Evolutionary conservation across 2,113 vertebrate species (phyloP).

Genomic region (Ictidomys tridecemlineatus): DNA sequence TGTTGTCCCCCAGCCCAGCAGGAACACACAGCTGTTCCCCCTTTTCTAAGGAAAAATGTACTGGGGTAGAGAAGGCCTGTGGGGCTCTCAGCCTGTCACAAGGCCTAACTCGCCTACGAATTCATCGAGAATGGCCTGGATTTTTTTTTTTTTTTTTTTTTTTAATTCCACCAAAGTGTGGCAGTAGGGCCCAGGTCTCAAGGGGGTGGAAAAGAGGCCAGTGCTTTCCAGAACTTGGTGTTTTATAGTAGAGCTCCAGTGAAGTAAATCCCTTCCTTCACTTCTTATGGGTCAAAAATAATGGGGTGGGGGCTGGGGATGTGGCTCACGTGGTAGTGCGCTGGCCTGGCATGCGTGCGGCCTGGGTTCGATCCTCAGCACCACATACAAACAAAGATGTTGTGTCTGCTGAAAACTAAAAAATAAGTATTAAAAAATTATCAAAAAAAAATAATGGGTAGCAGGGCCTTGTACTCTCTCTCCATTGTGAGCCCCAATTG

Average conservation of each 20-base stretch:
- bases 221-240: neutral
- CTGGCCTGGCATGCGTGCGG: too few species aligned
- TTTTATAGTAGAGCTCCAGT: neutral
- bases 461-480: fast-evolving
- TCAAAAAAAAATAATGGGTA: neutral
- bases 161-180: neutral
- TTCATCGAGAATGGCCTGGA: neutral
- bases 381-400: too few species aligned
- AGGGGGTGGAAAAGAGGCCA: neutral
- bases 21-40: neutral
- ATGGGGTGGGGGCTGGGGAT: too few species aligned
- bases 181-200: neutral
- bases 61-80: neutral
- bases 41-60: neutral
- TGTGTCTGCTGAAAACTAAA: too few species aligned
- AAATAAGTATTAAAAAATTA: too few species aligned
- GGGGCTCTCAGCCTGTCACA: too few species aligned
- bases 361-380: too few species aligned
- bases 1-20: neutral
- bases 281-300: neutral
- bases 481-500: fast-evolving
- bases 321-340: too few species aligned
- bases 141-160: neutral
- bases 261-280: neutral
- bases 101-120: neutral